Percentiles rank a stretch among this genome's conserved stretches.
Conservation (phyloP, 2,113 vertebrate genomes). For the Oxygymnocypris stewartii region DNA sequence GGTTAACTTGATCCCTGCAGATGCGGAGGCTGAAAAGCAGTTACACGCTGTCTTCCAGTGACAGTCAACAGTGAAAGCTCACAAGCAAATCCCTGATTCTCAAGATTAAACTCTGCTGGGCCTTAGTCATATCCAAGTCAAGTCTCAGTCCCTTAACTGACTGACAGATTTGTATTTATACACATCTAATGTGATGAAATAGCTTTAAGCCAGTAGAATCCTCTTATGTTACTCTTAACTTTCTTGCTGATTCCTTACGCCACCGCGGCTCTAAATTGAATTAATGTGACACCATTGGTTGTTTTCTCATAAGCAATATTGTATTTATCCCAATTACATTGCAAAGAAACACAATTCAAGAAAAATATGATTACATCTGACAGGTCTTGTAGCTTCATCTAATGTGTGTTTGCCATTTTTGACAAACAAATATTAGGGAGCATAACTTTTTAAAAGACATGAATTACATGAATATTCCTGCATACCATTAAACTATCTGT, state of each 20-base stretch:
- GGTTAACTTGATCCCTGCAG: not conserved
- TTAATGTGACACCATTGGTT: not conserved
- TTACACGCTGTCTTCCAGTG: slow-evolving; percentile 8
- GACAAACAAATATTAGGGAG: not conserved
- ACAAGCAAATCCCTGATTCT: not conserved
- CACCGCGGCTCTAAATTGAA: not conserved
- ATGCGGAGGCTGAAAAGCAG: not conserved
- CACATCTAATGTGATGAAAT: slow-evolving; percentile 2
- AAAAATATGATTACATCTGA: not conserved
- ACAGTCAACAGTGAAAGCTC: not conserved
- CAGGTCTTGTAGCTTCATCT: not conserved
- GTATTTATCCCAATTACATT: not conserved
- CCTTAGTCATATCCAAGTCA: not conserved
- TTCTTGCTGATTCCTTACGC: not conserved
- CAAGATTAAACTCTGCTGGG: slow-evolving; percentile 4
- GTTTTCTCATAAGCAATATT: not conserved
- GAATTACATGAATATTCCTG: too few relatives aligned
- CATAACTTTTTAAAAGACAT: too few relatives aligned
- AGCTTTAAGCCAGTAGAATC: not conserved
- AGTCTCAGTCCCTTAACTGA: not conserved
- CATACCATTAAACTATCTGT: too few relatives aligned
- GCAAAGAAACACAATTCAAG: not conserved
- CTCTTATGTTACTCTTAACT: not conserved
- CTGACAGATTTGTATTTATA: slow-evolving; percentile 9
- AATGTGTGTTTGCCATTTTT: not conserved